Conservation (phyloP, 2,888 invertebrate genomes). For the Sericinus montela region DNA sequence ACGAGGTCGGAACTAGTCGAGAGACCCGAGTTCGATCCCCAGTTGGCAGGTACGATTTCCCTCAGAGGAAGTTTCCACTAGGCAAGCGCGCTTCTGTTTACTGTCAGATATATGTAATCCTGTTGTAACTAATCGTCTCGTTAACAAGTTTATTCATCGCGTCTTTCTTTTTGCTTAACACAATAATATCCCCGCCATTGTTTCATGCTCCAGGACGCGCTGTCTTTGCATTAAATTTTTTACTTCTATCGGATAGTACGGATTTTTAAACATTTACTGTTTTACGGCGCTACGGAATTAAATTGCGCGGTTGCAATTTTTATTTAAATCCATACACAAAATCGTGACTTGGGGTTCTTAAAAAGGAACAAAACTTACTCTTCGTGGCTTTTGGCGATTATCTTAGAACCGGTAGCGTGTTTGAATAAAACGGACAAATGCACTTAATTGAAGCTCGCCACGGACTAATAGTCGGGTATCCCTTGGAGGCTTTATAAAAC, state of each 20-base stretch:
- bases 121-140: constrained; percentile 42
- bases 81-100: too few species aligned
- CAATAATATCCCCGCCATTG: constrained; percentile 26
- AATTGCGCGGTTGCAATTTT: constrained; percentile 51
- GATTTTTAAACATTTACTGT: constrained; percentile 54
- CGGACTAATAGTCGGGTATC: constrained; percentile 43
- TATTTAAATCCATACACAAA: constrained; percentile 41
- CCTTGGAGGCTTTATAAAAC: constrained; percentile 45
- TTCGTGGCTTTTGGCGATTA: constrained; percentile 42
- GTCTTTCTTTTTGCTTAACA: constrained; percentile 22
- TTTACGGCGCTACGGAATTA: constrained; percentile 44
- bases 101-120: constrained; percentile 5
- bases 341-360: constrained; percentile 50
- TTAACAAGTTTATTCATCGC: constrained; percentile 38
- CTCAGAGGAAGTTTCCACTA: too few species aligned
- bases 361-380: constrained; percentile 38
- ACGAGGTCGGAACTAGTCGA: too few species aligned
- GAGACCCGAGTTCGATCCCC: too few species aligned
- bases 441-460: constrained; percentile 46
- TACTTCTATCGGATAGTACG: constrained; percentile 38
- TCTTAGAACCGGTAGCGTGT: constrained; percentile 53
- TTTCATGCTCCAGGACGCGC: constrained; percentile 29
- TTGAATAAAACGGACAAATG: constrained; percentile 29
- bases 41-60: constrained; percentile 27
- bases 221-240: constrained; percentile 49